Evolutionary conservation across 1,140 invertebrate genomes (phyloP).

Genomic region (Littorina saxatilis): DNA sequence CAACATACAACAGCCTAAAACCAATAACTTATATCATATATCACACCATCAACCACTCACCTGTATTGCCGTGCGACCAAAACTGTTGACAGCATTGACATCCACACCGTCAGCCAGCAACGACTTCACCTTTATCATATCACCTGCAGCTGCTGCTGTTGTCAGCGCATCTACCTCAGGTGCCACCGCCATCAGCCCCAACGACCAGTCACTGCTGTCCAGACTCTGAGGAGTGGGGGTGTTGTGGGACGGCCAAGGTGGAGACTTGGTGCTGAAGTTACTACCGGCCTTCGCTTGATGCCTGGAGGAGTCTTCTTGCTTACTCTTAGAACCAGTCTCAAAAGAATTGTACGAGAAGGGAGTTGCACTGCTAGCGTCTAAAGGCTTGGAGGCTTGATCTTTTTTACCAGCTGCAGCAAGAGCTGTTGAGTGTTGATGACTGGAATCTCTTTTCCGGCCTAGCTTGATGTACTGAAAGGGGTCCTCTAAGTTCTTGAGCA

Average conservation of each 20-base stretch:
- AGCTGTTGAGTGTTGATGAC: background rate
- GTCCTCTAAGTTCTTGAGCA: too few relatives aligned
- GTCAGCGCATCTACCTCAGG: constrained; percentile 34
- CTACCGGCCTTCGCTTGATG: too few relatives aligned
- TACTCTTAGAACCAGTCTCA: too few relatives aligned
- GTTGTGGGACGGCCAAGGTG: background rate
- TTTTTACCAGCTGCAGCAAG: background rate
- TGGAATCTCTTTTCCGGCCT: background rate
- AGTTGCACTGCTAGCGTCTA: background rate
- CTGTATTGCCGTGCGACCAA: constrained; percentile 41
- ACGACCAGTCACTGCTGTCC: constrained; percentile 1
- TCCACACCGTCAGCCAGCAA: constrained; percentile 31
- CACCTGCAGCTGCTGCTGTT: constrained; percentile 37
- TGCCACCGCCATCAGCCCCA: background rate
- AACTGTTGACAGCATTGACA: constrained; percentile 35
- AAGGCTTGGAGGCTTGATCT: background rate
- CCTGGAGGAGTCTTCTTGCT: too few relatives aligned
- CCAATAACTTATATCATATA: too few relatives aligned
- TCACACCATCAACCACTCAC: too few relatives aligned
- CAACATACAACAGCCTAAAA: too few relatives aligned
- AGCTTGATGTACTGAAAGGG: too few relatives aligned
- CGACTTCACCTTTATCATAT: constrained; percentile 22
- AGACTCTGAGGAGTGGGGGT: background rate
- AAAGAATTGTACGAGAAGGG: too few relatives aligned
- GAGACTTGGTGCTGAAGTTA: background rate